Base-by-base conservation (phyloP, 2,888 invertebrate species). In the Anaspis maculata region DNA sequence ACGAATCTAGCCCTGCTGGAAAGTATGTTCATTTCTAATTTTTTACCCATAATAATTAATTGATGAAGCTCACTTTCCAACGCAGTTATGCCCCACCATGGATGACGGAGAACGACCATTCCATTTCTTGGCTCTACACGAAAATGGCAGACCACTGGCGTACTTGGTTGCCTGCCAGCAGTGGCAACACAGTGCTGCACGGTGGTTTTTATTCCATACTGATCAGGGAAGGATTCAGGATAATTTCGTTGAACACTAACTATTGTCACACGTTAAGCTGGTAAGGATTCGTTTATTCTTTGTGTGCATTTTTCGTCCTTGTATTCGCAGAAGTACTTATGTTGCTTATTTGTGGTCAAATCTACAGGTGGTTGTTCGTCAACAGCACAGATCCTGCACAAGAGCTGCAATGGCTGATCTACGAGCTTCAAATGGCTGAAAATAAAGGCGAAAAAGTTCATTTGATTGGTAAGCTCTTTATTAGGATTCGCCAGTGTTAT, bases 371-470 rank as follows among this genome's bases (percentile, higher is more conserved):
- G 91, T 69, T 91, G 27, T 67, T 90, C n/a, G 70, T 96, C 41
- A 95, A 97, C 64, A 90, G 91, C 49, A 95, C 94, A 0, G 96
- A 97, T 68, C 96, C 96, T 1, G 91, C 90, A 0, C 87, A 86
- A 7, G 90, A 96, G 61, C 69, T 97, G 14, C 84, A 90, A 54
- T 97, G 96, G 96, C 73, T 97, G 26, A 84, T 94, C 32, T 81
- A 87, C 51, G 90, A 94, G 61, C 68, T 97, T 7, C 89, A 92
- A 57, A 79, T 85, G 19, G 91, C 96, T 0, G 96, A 97, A 66
- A 80, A 86, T 59, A 87, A 83, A 41, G 83, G 82, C 12, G 92
- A 94, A 62, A 91, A 94, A 64, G 96, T 96, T n/a, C 95, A 96
- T 56, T 83, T 97, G 15, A 85, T 97, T 31, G 94, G 82, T 34